Evolutionary conservation across 2,888 invertebrate species (phyloP).

Genomic region (Xestia ashworthii): DNA sequence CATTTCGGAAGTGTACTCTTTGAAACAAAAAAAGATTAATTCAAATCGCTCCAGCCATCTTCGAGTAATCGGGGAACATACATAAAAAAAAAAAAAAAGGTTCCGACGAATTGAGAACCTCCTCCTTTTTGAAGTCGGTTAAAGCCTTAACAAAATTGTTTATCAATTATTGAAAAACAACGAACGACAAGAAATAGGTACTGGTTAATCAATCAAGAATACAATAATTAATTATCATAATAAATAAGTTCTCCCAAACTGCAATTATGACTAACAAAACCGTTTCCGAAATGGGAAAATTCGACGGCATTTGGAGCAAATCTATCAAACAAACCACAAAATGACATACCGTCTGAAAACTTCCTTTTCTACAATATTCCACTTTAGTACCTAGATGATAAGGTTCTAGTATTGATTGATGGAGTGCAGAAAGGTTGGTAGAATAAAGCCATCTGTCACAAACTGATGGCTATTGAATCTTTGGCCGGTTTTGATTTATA

Average conservation of each 20-base stretch:
- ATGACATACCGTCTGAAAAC: background rate
- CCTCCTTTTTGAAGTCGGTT: too few relatives aligned
- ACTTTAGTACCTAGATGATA: conserved; percentile 10
- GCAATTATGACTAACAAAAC: conserved; percentile 37
- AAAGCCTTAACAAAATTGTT: background rate
- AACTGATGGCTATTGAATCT: conserved; percentile 64
- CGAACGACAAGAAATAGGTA: background rate
- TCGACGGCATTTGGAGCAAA: conserved; percentile 50
- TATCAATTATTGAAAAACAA: background rate
- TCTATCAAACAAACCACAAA: conserved; percentile 52
- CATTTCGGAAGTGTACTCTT: too few relatives aligned
- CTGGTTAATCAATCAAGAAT: conserved; percentile 9
- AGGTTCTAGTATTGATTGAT: background rate
- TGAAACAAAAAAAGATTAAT: too few relatives aligned
- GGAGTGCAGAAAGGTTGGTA: background rate
- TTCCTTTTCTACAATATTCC: background rate
- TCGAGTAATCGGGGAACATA: too few relatives aligned
- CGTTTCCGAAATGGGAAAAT: conserved; percentile 39
- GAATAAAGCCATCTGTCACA: conserved; percentile 60
- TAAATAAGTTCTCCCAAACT: conserved; percentile 20
- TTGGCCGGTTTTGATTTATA: conserved; percentile 65
- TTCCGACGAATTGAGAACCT: too few relatives aligned
- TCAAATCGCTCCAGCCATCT: too few relatives aligned
- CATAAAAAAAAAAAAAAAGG: too few relatives aligned
- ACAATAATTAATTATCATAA: conserved; percentile 5